A percentile compares a stretch with the other conserved stretches of the same genome.
phyloP scores from a whole-genome alignment of 2,888 invertebrate genomes.

The Artemia sinica region DNA sequence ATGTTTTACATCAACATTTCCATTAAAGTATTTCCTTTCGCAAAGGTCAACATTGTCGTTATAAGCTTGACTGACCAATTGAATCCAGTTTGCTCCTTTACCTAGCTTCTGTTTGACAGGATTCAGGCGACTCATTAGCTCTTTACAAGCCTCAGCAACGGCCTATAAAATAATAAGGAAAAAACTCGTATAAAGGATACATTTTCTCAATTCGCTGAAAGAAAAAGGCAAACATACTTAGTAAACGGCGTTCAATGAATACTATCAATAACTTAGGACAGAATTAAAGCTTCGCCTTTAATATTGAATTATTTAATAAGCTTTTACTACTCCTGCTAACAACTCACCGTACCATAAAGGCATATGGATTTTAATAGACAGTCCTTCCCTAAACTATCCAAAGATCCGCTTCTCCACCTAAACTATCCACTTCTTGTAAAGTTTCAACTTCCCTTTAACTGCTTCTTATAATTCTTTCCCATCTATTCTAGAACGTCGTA shows the following conservation, averaged over 20 bases:
- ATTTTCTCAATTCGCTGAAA: background rate
- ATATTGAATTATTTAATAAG: too few relatives aligned
- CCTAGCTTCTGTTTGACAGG: constrained; percentile 30
- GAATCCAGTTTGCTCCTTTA: constrained; percentile 29
- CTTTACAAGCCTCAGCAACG: constrained; percentile 31
- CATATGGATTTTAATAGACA: too few relatives aligned
- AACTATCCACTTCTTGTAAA: too few relatives aligned
- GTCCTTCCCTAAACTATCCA: too few relatives aligned
- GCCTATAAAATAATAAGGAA: constrained; percentile 26
- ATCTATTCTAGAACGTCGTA: too few relatives aligned
- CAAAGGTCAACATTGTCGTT: constrained; percentile 29
- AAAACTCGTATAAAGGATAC: background rate
- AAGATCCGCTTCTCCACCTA: too few relatives aligned
- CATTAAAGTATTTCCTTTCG: constrained; percentile 24
- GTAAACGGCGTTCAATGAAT: background rate
- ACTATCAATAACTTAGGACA: too few relatives aligned
- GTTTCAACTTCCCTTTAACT: too few relatives aligned
- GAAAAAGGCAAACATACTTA: background rate
- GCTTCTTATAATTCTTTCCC: too few relatives aligned
- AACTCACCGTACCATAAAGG: too few relatives aligned
- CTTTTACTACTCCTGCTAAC: too few relatives aligned
- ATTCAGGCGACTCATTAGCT: constrained; percentile 30
- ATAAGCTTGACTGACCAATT: constrained; percentile 29
- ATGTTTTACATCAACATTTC: background rate
- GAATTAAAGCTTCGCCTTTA: too few relatives aligned